Percentiles rank a stretch among this genome's conserved stretches.
Evolutionary conservation across 2,797 vertebrate genomes (phyloP).

Genomic region (Onychomys leucogaster): DNA sequence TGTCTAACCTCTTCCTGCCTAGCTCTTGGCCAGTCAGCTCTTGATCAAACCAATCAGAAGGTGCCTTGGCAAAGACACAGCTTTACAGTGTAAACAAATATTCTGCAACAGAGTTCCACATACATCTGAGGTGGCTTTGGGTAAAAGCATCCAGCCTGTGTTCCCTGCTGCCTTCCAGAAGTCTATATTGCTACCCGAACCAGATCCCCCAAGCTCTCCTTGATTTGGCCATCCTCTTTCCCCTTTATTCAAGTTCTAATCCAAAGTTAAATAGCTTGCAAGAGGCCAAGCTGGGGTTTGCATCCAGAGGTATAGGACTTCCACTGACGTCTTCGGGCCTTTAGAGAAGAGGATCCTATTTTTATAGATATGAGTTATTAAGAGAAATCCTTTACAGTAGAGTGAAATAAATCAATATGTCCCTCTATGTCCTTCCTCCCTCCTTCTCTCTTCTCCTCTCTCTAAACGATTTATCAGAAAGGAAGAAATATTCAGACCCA

Average conservation of each 20-base stretch:
- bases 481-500: constrained; percentile 30
- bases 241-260: neutral
- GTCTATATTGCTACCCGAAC: neutral
- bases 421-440: neutral
- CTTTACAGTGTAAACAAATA: neutral
- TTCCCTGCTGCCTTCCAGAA: neutral
- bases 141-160: neutral
- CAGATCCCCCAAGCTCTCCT: neutral
- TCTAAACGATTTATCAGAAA: neutral
- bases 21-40: neutral
- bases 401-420: constrained; percentile 22
- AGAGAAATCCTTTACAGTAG: neutral
- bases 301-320: neutral
- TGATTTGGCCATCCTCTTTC: neutral
- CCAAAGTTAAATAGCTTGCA: neutral
- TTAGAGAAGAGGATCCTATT: neutral
- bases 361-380: neutral
- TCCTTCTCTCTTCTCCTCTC: neutral
- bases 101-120: neutral
- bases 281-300: neutral
- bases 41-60: neutral
- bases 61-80: neutral
- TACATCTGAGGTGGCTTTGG: neutral
- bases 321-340: neutral
- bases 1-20: neutral